Conservation (phyloP, 2,888 invertebrate species). For the Melitaea athalia region DNA sequence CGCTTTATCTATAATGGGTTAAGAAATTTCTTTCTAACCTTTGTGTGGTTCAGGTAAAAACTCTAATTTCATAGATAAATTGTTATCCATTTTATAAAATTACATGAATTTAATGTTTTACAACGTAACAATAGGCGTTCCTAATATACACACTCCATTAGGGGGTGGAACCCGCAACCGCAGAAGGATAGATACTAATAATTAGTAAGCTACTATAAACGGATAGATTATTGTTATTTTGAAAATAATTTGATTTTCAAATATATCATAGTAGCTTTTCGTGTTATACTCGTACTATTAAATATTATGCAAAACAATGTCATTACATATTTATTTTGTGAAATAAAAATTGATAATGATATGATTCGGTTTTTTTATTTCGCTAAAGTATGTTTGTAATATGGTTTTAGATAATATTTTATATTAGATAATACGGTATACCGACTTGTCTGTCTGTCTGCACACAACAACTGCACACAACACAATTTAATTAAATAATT, state of each 20-base stretch:
- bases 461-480: no score
- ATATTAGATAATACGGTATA: no score
- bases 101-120: constrained; percentile 64
- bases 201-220: constrained; percentile 22
- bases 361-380: no score
- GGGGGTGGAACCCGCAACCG: constrained; percentile 61
- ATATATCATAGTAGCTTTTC: not conserved
- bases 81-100: constrained; percentile 68
- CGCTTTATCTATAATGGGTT: constrained; percentile 12
- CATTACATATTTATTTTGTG: not conserved
- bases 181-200: constrained; percentile 44
- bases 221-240: constrained; percentile 3
- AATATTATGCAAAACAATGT: no score
- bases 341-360: not conserved
- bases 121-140: constrained; percentile 65
- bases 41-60: constrained; percentile 40
- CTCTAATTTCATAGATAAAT: constrained; percentile 62
- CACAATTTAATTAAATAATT: no score
- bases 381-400: no score
- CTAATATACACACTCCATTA: constrained; percentile 58
- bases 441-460: no score
- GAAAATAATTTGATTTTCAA: not conserved
- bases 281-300: no score
- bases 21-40: constrained; percentile 13
- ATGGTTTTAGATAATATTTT: not conserved